Evolutionary conservation across 1,140 invertebrate species (phyloP), one percentile per base, ranked within the genome.

Genomic region (Uloborus diversus): DNA sequence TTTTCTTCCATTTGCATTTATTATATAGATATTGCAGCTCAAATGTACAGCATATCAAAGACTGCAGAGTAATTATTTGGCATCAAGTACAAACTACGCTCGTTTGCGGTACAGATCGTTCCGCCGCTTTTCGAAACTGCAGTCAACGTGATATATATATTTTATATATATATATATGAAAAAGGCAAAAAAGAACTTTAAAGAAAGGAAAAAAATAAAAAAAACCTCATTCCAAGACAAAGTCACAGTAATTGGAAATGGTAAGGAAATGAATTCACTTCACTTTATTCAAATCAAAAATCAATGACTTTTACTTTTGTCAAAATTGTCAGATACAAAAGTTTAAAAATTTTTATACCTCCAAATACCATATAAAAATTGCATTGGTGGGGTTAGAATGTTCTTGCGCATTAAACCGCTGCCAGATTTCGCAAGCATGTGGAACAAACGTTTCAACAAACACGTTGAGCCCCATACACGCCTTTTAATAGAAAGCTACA

Each of bases 21-120:
- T 73, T 73, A 61, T 49, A 68, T 59, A 73, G 69, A n/a, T 73
- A 73, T 73, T 73, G 69, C 69, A 73, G 69, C 69, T 73, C 69
- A n/a, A 73, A 73, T 73, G 32, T 73, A 73, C 69, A 73, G 69
- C 69, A 27, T 73, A 61, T 61, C 61, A 35, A 73, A 61, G 69
- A 73, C 69, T 73, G 69, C 69, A 56, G n/a, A 30, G 14, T 14
- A 61, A 68, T 61, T 73, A 73, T 73, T 73, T 73, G 69, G 69
- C 69, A 73, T 73, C 69, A 73, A 73, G 20, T 73, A 57, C 69
- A 53, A 53, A 70, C 56, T 73, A 61, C 49, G 61, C 59, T 73
- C 69, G 61, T 73, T 53, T 61, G 49, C 69, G 35, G 33, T 73
- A 30, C 56, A 33, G 30, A 13, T 73, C 37, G 28, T 61, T 57